Percentiles rank a stretch among this genome's conserved stretches.
Conservation (phyloP, 1,140 invertebrate genomes). For the Brachionus asplanchnoidis region DNA sequence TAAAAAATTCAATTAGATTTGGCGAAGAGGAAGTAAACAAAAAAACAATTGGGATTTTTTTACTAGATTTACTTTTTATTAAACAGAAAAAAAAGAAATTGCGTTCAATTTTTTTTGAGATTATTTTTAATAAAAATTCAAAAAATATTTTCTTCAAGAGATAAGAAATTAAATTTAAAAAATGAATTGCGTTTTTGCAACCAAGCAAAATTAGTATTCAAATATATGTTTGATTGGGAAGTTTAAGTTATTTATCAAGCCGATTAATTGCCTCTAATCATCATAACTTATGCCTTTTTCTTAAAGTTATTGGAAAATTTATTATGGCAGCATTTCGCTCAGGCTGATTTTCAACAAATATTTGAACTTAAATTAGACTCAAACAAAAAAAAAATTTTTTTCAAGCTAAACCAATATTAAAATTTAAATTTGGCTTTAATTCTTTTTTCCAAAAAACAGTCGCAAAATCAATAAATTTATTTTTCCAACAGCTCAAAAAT, state of each 20-base stretch:
- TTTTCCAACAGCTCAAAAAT: not conserved
- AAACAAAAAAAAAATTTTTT: not conserved
- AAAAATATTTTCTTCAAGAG: too few species aligned
- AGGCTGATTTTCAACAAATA: not conserved
- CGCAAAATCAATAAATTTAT: not conserved
- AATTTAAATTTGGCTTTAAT: not conserved
- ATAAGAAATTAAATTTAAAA: too few species aligned
- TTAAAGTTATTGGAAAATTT: slow-evolving; percentile 11
- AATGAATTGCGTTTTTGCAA: too few species aligned
- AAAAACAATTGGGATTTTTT: too few species aligned
- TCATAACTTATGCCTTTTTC: slow-evolving; percentile 20
- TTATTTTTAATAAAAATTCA: too few species aligned
- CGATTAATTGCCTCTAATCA: not conserved
- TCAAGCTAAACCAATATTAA: not conserved
- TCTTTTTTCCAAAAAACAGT: not conserved
- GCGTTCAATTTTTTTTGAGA: too few species aligned
- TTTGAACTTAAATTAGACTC: not conserved
- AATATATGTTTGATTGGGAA: not conserved
- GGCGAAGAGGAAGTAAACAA: too few species aligned
- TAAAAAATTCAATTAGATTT: too few species aligned
- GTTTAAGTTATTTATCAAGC: not conserved
- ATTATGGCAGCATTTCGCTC: not conserved
- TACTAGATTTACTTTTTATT: not conserved
- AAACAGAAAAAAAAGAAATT: too few species aligned
- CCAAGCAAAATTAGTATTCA: too few species aligned